Base-by-base conservation (phyloP, 2,797 vertebrate species). In the Mycteria americana region DNA sequence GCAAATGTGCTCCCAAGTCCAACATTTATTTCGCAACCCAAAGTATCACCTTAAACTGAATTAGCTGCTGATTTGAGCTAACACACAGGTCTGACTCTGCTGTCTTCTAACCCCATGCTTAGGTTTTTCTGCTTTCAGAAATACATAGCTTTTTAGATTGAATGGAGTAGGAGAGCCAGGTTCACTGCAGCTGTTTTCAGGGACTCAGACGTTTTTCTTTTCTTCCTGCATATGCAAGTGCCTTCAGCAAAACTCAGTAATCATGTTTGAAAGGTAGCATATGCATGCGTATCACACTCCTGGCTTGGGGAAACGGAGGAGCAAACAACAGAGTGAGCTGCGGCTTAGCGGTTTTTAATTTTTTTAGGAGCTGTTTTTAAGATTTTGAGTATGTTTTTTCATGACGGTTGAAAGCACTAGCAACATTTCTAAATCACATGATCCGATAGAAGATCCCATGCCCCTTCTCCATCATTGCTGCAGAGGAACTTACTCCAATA, bases 91-190 rank as follows among this genome's bases (percentile, higher is more conserved):
- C 50, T 80, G 69, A 23, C 50, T 90, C 45, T 50, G 73, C 41
- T 69, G 11, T 48, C 7, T 2, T 31, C 19, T 27, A 57, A 43
- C 9, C 6, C 18, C 62, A 35, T 0, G 0, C 50, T 85, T 35
- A 69, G 16, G 11, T 53, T 77, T 79, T 67, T 89, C 57, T 68
- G 28, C 56, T 85, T 77, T 85, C 31, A 53, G 78, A 85, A 82
- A 30, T 72, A 39, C 4, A 1, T 31, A 37, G 18, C 7, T 70
- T 82, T 91, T 81, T 51, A 85, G 39, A 50, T 28, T 89, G n/a
- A 39, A 27, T 31, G 31, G n/a, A 85, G 7, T 18, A 64, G 56
- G 16, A 54, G 39, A 69, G 18, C 12, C 54, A 59, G 25, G 35
- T 56, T 3, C 3, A 39, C 39, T n/a, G 39, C 24, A 35, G 37